Evolutionary conservation across 2,113 vertebrate genomes (phyloP).

Genomic region (Sylvia atricapilla): DNA sequence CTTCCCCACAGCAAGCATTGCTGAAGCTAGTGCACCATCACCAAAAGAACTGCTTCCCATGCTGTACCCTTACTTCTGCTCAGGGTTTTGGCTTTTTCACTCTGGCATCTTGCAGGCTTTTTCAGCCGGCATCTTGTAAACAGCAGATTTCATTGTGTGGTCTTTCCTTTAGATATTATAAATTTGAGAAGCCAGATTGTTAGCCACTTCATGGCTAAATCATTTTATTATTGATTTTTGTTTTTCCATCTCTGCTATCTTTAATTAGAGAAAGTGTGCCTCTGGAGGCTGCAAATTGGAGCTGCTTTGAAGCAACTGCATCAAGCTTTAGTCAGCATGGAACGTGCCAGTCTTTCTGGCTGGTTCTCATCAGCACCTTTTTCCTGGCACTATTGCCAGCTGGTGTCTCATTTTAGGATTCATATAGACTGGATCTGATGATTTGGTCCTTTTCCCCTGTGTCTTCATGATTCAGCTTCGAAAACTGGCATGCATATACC

Average conservation of each 20-base stretch:
- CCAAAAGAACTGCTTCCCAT: not conserved
- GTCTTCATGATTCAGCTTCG: not conserved
- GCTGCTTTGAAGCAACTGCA: not conserved
- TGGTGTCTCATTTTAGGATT: not conserved
- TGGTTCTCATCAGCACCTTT: not conserved
- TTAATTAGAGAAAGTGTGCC: not conserved
- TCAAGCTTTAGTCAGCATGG: not conserved
- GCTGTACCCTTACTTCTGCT: not conserved
- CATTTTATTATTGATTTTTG: not conserved
- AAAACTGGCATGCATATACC: not conserved
- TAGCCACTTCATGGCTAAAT: not conserved
- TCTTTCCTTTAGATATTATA: not conserved
- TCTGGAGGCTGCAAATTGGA: not conserved
- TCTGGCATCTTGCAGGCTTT: not conserved
- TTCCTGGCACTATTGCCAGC: not conserved
- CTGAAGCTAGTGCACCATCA: not conserved
- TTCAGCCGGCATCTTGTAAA: not conserved
- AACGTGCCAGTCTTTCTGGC: not conserved
- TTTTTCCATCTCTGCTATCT: not conserved
- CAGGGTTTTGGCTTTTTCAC: not conserved
- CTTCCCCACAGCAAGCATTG: not conserved
- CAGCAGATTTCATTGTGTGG: not conserved
- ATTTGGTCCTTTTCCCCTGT: not conserved
- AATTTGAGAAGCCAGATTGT: not conserved
- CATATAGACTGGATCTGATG: rapidly evolving